Evolutionary conservation across 2,113 vertebrate genomes (phyloP), one percentile per base, ranked within the genome.

Genomic region (Rousettus leschenaultii): DNA sequence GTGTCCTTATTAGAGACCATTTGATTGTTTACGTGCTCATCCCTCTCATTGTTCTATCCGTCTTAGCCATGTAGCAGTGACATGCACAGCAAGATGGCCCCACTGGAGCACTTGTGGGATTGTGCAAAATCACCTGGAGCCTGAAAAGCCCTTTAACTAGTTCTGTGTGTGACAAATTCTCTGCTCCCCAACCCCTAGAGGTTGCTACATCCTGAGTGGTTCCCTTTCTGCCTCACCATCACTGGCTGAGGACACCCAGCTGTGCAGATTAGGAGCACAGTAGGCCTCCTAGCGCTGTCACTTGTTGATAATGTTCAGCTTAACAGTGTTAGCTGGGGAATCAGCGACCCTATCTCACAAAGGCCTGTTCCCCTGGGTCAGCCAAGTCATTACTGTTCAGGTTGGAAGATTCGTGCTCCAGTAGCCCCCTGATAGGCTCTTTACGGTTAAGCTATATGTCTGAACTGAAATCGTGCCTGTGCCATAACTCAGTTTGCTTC

Each of bases 401-500:
- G 4, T 24, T 66, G n/a, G 40, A 66, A 82, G 55, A 30, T n/a
- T 1, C 16, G 3, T 78, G 70, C 55, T 63, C 68, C 21, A 22
- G 22, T 10, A 24, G 45, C 51, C 45, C 48, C 19, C 4, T 5
- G 26, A 45, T 15, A 40, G 35, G 79, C 43, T 53, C 75, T 83
- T 82, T 18, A 21, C 51, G 33, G 21, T 77, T 83, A 15, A 70
- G 33, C 68, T 45, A 30, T 70, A 71, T 85, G 73, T 94, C 94
- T 95, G 75, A 96, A 78, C 96, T 97, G 95, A 92, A 48, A 45
- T 91, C 35, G 66, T 94, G 88, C 91, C n/a, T 95, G 90, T 68
- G 28, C 96, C 75, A 16, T 94, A 97, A 93, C 70, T 97, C 85
- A 97, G 84, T 78, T 85, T 88, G 82, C 30, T 96, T 96, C 59